phyloP scores from a whole-genome alignment of 2,113 vertebrate genomes.

The Sorex fumeus region DNA sequence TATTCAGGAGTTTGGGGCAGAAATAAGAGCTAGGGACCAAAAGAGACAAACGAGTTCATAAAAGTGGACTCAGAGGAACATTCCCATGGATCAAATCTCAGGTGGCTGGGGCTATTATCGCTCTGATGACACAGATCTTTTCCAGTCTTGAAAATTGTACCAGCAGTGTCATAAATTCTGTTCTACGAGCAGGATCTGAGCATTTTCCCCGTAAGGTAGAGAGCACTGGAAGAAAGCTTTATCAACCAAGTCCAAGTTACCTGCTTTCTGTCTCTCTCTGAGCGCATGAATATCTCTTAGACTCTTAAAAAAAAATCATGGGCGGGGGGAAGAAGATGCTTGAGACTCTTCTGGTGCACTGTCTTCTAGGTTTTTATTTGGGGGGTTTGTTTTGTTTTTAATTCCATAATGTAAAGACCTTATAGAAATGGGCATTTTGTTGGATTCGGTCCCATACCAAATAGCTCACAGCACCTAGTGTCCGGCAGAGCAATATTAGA shows the following conservation, averaged over 20 bases:
- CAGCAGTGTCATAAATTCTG: background rate
- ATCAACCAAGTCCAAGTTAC: background rate
- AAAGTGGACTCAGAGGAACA: too few relatives aligned
- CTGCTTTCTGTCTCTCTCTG: background rate
- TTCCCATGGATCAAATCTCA: too few relatives aligned
- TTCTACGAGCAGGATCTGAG: background rate
- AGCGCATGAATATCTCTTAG: background rate
- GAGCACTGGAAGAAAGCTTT: background rate
- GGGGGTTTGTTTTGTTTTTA: too few relatives aligned
- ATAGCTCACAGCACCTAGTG: background rate
- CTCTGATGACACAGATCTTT: background rate
- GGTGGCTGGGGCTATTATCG: background rate
- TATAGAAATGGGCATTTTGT: background rate
- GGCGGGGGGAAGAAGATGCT: background rate
- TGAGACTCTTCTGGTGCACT: background rate
- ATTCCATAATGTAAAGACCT: conserved; percentile 16
- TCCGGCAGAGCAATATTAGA: background rate
- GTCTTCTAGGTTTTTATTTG: background rate
- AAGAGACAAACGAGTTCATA: too few relatives aligned
- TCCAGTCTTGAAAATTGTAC: background rate
- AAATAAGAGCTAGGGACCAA: too few relatives aligned
- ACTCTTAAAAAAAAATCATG: background rate
- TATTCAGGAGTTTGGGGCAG: too few relatives aligned
- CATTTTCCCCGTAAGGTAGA: background rate
- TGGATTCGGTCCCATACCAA: background rate